Conservation (phyloP, 2,888 invertebrate species). For the Cantharis nigra region DNA sequence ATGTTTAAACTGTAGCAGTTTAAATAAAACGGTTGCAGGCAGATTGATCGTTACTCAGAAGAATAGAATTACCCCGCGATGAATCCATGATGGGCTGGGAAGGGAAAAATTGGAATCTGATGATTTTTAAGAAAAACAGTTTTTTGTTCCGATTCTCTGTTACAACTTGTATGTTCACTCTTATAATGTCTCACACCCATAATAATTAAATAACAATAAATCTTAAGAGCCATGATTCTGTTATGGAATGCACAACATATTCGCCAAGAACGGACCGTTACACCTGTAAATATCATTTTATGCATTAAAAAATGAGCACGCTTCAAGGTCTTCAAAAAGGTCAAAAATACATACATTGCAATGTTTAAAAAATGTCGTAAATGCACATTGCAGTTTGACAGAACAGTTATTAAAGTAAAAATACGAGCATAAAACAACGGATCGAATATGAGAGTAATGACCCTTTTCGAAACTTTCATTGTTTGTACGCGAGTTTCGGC, state of each 20-base stretch:
- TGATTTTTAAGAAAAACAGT: background rate
- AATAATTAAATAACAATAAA: conserved; percentile 33
- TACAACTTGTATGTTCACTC: background rate
- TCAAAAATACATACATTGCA: conserved; percentile 8
- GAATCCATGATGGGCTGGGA: background rate
- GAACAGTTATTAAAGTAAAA: conserved; percentile 30
- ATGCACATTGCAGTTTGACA: conserved; percentile 22
- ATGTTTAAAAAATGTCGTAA: conserved; percentile 25
- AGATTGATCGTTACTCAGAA: background rate
- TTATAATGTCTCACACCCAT: conserved; percentile 30
- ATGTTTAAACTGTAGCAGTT: background rate
- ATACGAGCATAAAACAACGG: conserved; percentile 28
- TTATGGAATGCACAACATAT: conserved; percentile 33
- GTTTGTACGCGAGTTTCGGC: conserved; percentile 25
- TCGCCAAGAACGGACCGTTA: conserved; percentile 33
- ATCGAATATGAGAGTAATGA: conserved; percentile 23
- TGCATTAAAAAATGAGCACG: conserved; percentile 15
- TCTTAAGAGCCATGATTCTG: conserved; percentile 32
- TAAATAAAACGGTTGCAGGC: background rate
- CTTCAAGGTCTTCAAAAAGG: conserved; percentile 24
- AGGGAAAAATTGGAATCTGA: background rate
- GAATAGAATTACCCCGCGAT: background rate
- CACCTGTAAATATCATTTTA: conserved; percentile 27
- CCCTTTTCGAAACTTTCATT: conserved; percentile 29
- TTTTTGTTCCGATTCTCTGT: conserved; percentile 2